Conservation (phyloP, 2,888 invertebrate species). For the Cyclophora albipunctata region DNA sequence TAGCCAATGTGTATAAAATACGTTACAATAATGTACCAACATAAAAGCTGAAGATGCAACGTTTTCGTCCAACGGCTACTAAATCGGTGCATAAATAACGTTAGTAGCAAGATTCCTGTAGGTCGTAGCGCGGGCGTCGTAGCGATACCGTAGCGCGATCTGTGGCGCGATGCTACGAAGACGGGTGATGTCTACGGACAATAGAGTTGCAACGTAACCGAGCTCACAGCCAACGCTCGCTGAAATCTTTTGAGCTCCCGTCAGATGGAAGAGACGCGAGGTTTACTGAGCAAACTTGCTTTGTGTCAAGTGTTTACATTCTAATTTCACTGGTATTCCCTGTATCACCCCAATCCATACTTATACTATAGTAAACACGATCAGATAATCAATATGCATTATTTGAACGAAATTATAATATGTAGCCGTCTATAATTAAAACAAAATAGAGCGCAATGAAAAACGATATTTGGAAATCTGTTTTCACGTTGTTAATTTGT, state of each 20-base stretch:
- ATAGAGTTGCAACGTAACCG: slow-evolving; percentile 42
- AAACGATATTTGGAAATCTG: slow-evolving; percentile 11
- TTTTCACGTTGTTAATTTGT: slow-evolving; percentile 20
- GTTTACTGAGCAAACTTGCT: slow-evolving; percentile 36
- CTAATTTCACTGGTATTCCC: slow-evolving; percentile 25
- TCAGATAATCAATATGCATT: no score
- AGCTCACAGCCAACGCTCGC: slow-evolving; percentile 34
- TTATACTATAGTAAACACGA: no score
- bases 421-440: no score
- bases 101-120: slow-evolving; percentile 5
- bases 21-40: no score
- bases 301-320: slow-evolving; percentile 35
- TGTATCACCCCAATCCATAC: no score
- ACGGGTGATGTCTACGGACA: slow-evolving; percentile 45
- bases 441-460: slow-evolving; percentile 3
- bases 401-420: no score
- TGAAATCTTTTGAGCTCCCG: slow-evolving; percentile 53
- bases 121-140: slow-evolving; percentile 21
- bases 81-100: slow-evolving; percentile 22
- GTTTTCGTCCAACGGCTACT: slow-evolving; percentile 9
- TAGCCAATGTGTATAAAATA: no score
- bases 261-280: slow-evolving; percentile 41
- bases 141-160: slow-evolving; percentile 10
- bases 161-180: slow-evolving; percentile 27
- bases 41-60: no score